Conservation (phyloP, 1,140 invertebrate genomes). For the Aphaenogaster rudis region DNA sequence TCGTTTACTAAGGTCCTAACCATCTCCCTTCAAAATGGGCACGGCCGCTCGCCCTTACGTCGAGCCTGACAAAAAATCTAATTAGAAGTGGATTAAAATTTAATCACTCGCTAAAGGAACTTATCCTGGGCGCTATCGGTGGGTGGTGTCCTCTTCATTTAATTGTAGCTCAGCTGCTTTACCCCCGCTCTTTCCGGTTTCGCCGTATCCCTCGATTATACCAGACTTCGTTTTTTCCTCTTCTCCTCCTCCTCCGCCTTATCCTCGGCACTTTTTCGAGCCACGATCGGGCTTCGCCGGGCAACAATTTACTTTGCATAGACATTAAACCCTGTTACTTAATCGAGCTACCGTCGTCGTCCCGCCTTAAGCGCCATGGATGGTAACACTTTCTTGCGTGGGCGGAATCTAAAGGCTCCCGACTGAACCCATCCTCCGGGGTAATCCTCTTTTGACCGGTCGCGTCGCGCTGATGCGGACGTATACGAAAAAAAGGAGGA, state of each 20-base stretch:
- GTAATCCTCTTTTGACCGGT: constrained; percentile 24
- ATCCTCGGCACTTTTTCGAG: constrained; percentile 52
- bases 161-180: constrained; percentile 75
- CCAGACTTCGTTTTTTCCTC: constrained; percentile 44
- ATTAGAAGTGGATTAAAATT: constrained; percentile 85
- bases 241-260: constrained; percentile 5
- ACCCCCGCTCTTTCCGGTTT: constrained; percentile 50
- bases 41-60: constrained; percentile 67
- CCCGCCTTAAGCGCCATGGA: constrained; percentile 49
- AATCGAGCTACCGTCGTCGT: constrained; percentile 70
- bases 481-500: not conserved
- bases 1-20: constrained; percentile 17
- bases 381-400: constrained; percentile 61
- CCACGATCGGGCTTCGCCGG: constrained; percentile 54
- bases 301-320: constrained; percentile 77
- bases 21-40: constrained; percentile 51
- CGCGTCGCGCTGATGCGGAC: not conserved
- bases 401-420: constrained; percentile 46
- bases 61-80: constrained; percentile 80
- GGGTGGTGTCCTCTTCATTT: constrained; percentile 81
- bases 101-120: constrained; percentile 82
- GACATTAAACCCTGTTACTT: constrained; percentile 77
- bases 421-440: not conserved
- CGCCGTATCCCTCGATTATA: constrained; percentile 52
- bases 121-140: constrained; percentile 78